These are phyloP conservation scores for Elaphurus davidianus DNA, from an alignment of 2,113 vertebrate genomes.

Conservation along the genomic window DNA sequence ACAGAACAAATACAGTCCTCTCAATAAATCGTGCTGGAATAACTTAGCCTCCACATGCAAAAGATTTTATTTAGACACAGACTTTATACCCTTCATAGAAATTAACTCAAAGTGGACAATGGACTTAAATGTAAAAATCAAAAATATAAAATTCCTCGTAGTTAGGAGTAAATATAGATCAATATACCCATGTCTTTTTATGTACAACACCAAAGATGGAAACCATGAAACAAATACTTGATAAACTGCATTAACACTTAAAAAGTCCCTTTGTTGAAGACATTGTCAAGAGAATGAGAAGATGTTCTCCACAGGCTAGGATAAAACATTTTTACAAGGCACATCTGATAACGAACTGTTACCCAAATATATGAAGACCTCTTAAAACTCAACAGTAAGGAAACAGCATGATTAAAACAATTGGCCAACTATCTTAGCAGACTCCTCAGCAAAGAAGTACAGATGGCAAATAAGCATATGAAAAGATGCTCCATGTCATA, in stretches of 20 bases:
- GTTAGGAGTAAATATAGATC: neutral
- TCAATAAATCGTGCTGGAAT: neutral
- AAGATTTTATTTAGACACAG: neutral
- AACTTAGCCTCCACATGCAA: neutral
- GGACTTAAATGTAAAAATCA: neutral
- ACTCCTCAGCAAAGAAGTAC: neutral
- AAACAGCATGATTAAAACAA: neutral
- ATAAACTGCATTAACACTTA: neutral
- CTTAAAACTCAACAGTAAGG: neutral
- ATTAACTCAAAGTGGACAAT: neutral
- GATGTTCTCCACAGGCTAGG: neutral
- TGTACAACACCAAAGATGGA: neutral
- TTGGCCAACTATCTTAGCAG: neutral
- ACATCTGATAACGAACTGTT: neutral
- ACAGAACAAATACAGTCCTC: neutral
- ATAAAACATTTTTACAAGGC: neutral
- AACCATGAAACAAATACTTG: neutral
- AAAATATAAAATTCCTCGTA: neutral
- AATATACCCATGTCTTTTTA: neutral
- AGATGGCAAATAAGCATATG: neutral
- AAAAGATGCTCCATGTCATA: neutral
- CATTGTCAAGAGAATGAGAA: neutral
- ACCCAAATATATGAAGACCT: neutral
- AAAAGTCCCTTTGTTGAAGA: neutral
- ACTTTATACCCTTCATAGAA: neutral